Percentiles rank a stretch among this genome's conserved stretches.
Evolutionary conservation across 1,140 invertebrate species (phyloP).

Genomic region (Branchinecta lynchi): DNA sequence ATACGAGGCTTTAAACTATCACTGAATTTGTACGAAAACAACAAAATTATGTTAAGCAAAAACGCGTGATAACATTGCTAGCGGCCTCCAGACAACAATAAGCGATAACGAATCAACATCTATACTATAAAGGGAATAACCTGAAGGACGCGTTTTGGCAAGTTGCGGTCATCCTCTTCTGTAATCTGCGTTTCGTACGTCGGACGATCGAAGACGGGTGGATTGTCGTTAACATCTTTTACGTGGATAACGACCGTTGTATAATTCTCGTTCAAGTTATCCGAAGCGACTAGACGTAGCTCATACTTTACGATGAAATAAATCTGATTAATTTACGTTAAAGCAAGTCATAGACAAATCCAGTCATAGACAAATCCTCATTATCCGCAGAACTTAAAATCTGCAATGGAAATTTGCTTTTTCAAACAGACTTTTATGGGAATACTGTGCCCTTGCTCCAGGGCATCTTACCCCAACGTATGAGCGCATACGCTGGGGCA

Average conservation of each 20-base stretch:
- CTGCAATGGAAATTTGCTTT: too few species aligned
- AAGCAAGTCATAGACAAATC: too few species aligned
- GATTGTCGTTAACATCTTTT: slow-evolving; percentile 83
- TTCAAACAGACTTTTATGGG: too few species aligned
- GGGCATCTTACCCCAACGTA: too few species aligned
- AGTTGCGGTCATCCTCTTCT: slow-evolving; percentile 82
- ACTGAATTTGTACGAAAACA: neutral
- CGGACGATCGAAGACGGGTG: slow-evolving; percentile 72
- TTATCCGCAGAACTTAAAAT: too few species aligned
- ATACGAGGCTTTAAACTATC: neutral
- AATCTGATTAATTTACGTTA: too few species aligned
- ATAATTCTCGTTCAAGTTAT: slow-evolving; percentile 90
- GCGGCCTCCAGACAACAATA: neutral
- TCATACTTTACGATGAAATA: slow-evolving; percentile 51
- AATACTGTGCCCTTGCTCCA: too few species aligned
- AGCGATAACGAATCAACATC: slow-evolving; percentile 1
- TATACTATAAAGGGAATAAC: slow-evolving; percentile 35
- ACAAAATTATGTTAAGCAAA: neutral
- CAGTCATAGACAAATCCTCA: too few species aligned
- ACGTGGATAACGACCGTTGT: slow-evolving; percentile 89
- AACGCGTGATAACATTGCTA: neutral
- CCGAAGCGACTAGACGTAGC: slow-evolving; percentile 75
- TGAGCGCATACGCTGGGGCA: too few species aligned
- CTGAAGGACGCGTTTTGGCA: slow-evolving; percentile 83
- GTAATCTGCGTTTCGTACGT: slow-evolving; percentile 89